phyloP scores from a whole-genome alignment of 2,113 vertebrate genomes.

The Apaloderma vittatum region DNA sequence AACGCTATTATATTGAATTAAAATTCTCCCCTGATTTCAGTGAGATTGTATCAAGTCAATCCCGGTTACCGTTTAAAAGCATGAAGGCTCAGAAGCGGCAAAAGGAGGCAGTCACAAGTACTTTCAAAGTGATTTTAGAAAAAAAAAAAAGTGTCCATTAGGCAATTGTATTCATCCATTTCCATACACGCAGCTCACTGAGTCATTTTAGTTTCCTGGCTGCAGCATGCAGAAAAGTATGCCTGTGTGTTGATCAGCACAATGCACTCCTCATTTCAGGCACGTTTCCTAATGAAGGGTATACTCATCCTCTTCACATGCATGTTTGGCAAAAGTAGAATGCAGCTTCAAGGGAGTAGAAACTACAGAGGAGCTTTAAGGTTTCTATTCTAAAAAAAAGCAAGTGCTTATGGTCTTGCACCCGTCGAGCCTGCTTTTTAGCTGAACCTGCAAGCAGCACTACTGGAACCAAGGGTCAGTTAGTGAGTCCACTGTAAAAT shows the following conservation, averaged over 20 bases:
- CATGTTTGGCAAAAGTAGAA: background rate
- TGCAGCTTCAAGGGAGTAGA: background rate
- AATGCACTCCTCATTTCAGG: background rate
- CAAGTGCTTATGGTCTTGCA: background rate
- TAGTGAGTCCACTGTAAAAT: conserved; percentile 42
- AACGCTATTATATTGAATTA: background rate
- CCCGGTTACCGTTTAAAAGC: background rate
- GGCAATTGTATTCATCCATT: background rate
- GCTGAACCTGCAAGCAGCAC: conserved; percentile 2
- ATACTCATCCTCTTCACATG: background rate
- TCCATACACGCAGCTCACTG: background rate
- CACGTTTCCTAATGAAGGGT: background rate
- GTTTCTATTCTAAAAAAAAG: background rate
- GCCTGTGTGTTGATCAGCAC: background rate
- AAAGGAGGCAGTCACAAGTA: background rate
- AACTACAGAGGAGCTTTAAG: background rate
- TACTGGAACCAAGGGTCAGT: conserved; percentile 18
- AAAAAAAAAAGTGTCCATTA: background rate
- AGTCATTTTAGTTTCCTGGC: background rate
- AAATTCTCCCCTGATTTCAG: background rate
- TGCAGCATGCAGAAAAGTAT: background rate
- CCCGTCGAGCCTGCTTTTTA: conserved; percentile 7
- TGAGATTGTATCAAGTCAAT: background rate
- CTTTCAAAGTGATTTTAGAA: background rate
- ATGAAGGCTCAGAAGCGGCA: background rate